Percentiles rank a stretch among this genome's conserved stretches.
Conservation (phyloP, 2,797 vertebrate species). For the Semotilus atromaculatus region DNA sequence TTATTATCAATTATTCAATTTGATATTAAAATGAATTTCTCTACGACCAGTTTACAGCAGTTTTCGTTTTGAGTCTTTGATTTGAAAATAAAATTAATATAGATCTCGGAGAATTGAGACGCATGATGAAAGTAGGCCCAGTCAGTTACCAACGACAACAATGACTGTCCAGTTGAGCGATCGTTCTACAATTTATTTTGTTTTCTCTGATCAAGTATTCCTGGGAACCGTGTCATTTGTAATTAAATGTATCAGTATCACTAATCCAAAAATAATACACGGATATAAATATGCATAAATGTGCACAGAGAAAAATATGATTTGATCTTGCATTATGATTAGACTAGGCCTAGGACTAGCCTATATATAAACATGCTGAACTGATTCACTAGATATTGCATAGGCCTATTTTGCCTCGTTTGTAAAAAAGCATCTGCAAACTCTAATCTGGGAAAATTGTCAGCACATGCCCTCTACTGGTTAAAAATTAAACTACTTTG, state of each 20-base stretch:
- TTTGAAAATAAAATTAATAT: not conserved
- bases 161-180: too few species aligned
- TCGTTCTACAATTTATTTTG: not conserved
- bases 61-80: not conserved
- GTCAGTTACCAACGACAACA: not conserved
- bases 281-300: not conserved
- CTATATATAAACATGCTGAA: not conserved
- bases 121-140: not conserved
- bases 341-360: not conserved
- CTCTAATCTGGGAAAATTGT: not conserved
- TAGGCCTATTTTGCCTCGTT: not conserved
- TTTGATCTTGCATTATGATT: not conserved
- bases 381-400: not conserved
- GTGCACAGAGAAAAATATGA: not conserved
- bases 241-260: not conserved
- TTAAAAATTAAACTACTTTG: not conserved
- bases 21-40: not conserved
- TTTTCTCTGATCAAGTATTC: not conserved
- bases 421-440: not conserved
- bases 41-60: not conserved
- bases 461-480: constrained; percentile 51
- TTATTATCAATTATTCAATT: not conserved
- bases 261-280: not conserved
- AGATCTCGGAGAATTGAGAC: not conserved
- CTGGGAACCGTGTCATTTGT: not conserved